A percentile compares a stretch with the other conserved stretches of the same genome.
Conservation (phyloP, 2,888 invertebrate genomes). For the Oegoconia quadripuncta region DNA sequence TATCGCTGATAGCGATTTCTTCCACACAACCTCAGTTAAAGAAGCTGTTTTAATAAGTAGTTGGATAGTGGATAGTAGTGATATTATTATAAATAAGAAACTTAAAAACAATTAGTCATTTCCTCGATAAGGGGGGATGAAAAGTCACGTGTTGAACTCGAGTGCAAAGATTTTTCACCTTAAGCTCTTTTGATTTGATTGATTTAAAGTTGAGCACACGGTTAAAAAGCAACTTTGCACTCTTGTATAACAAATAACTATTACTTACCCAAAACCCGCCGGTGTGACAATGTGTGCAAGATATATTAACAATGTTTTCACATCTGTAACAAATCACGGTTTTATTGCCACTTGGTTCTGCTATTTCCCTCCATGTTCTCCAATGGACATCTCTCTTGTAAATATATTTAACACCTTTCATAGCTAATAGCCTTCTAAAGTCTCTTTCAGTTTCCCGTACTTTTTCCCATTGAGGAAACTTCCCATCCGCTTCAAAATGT, state of each 20-base stretch:
- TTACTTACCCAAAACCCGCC: constrained; percentile 52
- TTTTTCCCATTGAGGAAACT: constrained; percentile 13
- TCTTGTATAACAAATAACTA: background rate
- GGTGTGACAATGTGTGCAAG: constrained; percentile 28
- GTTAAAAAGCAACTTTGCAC: background rate
- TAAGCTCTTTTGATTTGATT: no score
- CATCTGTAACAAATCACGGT: constrained; percentile 43
- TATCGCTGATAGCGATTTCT: no score
- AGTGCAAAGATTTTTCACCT: no score
- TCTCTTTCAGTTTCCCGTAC: constrained; percentile 34
- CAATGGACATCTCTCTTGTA: constrained; percentile 50
- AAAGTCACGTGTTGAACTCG: no score
- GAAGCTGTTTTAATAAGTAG: no score
- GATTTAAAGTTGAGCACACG: no score
- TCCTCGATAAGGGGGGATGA: no score
- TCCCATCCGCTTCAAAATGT: constrained; percentile 27
- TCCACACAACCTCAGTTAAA: no score
- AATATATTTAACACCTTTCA: constrained; percentile 43
- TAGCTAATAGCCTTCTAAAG: constrained; percentile 37
- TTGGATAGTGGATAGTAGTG: no score
- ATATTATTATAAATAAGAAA: no score
- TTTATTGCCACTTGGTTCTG: constrained; percentile 20
- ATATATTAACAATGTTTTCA: constrained; percentile 27
- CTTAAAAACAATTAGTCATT: no score
- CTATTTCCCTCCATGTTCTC: constrained; percentile 53